phyloP scores from a whole-genome alignment of 2,888 invertebrate genomes.

The Philaethria dido region DNA sequence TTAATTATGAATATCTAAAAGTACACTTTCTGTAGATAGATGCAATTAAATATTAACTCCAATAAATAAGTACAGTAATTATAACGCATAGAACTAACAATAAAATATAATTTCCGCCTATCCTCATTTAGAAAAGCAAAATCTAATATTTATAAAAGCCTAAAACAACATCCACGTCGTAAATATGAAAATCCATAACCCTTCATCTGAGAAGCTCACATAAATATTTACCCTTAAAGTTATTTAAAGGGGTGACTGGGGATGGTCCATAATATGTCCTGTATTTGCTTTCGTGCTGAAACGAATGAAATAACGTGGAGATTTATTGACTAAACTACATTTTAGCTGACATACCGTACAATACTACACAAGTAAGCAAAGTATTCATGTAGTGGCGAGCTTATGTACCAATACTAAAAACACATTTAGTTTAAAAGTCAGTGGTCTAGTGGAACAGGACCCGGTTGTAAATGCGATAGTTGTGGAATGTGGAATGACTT shows the following conservation, averaged over 20 bases:
- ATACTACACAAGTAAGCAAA: background rate
- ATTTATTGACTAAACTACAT: background rate
- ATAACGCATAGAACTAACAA: background rate
- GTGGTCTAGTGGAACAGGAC: no score
- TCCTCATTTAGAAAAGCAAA: background rate
- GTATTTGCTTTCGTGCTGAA: conserved; percentile 27
- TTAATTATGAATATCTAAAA: no score
- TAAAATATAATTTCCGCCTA: background rate
- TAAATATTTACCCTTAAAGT: conserved; percentile 23
- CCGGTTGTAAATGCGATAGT: no score
- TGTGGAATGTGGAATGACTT: no score
- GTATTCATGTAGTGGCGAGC: no score
- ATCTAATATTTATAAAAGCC: conserved; percentile 25
- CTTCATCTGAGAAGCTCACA: conserved; percentile 18
- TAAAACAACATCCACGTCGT: conserved; percentile 13
- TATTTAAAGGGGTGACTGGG: conserved; percentile 27
- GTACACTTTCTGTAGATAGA: no score
- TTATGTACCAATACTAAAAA: no score
- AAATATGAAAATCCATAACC: conserved; percentile 23
- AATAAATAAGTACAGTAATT: no score
- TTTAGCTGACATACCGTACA: background rate
- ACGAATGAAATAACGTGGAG: background rate
- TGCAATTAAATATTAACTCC: no score
- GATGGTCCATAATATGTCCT: conserved; percentile 21
- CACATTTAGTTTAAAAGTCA: no score